Conservation (phyloP, 2,888 invertebrate species). For the Epicampocera succincta region DNA sequence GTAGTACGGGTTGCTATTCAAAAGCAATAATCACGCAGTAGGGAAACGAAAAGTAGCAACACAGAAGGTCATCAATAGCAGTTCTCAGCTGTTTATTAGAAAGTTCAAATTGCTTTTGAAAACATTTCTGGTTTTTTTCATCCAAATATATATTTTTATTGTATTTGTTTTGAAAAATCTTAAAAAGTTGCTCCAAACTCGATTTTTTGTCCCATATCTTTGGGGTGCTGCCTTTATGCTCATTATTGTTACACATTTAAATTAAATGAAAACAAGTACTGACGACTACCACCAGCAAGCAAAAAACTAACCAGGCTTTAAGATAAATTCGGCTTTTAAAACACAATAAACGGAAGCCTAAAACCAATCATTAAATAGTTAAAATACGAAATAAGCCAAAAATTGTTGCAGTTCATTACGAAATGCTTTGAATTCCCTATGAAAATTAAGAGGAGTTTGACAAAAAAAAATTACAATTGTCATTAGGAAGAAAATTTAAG, state of each 20-base stretch:
- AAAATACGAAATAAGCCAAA: constrained; percentile 17
- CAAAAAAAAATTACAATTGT: constrained; percentile 34
- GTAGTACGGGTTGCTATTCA: constrained; percentile 10
- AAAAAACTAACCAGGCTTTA: constrained; percentile 2
- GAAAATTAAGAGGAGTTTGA: constrained; percentile 38
- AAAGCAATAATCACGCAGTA: constrained; percentile 1
- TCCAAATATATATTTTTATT: too few species aligned
- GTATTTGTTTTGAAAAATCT: too few species aligned
- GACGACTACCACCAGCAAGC: not conserved
- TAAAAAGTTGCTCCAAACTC: not conserved
- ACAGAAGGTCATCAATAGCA: too few species aligned
- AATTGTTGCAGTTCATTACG: constrained; percentile 54
- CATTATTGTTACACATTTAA: constrained; percentile 29
- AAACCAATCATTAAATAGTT: constrained; percentile 53
- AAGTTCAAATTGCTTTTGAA: too few species aligned
- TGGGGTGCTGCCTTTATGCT: not conserved
- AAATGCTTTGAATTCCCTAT: constrained; percentile 46
- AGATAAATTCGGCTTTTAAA: constrained; percentile 25
- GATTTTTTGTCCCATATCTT: not conserved
- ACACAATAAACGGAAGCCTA: constrained; percentile 66
- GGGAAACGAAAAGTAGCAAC: too few species aligned
- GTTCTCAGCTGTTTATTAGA: too few species aligned
- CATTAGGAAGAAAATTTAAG: constrained; percentile 60
- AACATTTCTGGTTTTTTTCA: too few species aligned
- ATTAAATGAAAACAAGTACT: constrained; percentile 26